phyloP scores from a whole-genome alignment of 2,888 invertebrate genomes.

The Eilema griseolum region DNA sequence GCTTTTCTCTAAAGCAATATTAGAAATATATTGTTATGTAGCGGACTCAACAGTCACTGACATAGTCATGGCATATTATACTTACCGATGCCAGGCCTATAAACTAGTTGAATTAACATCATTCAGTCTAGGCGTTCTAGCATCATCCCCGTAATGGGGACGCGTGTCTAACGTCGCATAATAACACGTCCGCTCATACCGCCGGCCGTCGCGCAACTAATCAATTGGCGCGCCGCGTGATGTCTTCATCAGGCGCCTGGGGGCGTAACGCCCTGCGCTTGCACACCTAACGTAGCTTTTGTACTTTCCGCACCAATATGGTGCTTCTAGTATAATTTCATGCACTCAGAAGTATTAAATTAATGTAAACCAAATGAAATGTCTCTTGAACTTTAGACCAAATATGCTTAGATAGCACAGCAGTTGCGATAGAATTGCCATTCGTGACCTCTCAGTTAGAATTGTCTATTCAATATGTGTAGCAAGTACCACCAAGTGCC shows the following conservation, averaged over 20 bases:
- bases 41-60: not conserved
- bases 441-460: not conserved
- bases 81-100: constrained; percentile 5
- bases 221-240: constrained; percentile 84
- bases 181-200: constrained; percentile 77
- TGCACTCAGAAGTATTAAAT: constrained; percentile 42
- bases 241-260: constrained; percentile 85
- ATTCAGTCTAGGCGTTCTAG: constrained; percentile 43
- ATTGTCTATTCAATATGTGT: too few relatives aligned
- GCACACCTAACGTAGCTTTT: constrained; percentile 59
- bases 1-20: too few relatives aligned
- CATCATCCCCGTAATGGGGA: constrained; percentile 63
- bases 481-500: too few relatives aligned
- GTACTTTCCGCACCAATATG: constrained; percentile 50
- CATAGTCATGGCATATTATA: not conserved
- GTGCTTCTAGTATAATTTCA: constrained; percentile 51
- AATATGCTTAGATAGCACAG: not conserved
- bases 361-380: constrained; percentile 20
- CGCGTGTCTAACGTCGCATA: constrained; percentile 83
- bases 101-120: constrained; percentile 52
- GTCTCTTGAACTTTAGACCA: not conserved
- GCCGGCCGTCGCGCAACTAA: constrained; percentile 83
- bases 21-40: not conserved
- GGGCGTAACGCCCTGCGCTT: constrained; percentile 82
- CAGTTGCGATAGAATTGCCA: not conserved